Percentiles rank a stretch among this genome's conserved stretches.
Conservation (phyloP, 2,888 invertebrate genomes). For the Lepeophtheirus nordmannii region DNA sequence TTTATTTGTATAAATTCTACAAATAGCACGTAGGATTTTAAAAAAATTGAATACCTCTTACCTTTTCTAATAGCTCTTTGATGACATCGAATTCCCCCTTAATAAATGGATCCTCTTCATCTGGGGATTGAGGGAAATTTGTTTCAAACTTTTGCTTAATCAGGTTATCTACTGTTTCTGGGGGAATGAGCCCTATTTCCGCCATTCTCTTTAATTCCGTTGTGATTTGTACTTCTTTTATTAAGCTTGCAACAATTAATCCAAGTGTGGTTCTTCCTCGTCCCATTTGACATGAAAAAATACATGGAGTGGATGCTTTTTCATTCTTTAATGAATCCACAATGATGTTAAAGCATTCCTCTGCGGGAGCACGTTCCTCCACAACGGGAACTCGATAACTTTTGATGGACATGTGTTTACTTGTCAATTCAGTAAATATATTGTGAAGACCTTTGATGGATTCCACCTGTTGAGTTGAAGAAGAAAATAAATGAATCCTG, state of each 20-base stretch:
- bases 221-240: constrained; percentile 20
- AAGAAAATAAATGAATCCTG: not conserved
- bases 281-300: constrained; percentile 23
- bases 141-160: constrained; percentile 17
- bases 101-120: constrained; percentile 17
- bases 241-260: constrained; percentile 12
- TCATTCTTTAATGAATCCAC: constrained; percentile 13
- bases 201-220: constrained; percentile 16
- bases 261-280: constrained; percentile 21
- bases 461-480: not conserved
- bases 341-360: constrained; percentile 18
- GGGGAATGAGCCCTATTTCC: constrained; percentile 11
- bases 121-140: not conserved
- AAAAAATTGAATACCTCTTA: not conserved
- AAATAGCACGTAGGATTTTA: too few species aligned
- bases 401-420: too few species aligned
- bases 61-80: constrained; percentile 21
- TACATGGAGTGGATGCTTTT: constrained; percentile 7
- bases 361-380: constrained; percentile 13
- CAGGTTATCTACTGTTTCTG: constrained; percentile 6
- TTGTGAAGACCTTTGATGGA: not conserved
- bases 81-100: constrained; percentile 22
- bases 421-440: not conserved
- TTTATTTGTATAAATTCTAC: too few species aligned
- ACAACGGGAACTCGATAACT: constrained; percentile 7